These are phyloP conservation scores for Paraplagusia blochii DNA, from an alignment of 2,113 vertebrate species.

Conservation along the genomic window DNA sequence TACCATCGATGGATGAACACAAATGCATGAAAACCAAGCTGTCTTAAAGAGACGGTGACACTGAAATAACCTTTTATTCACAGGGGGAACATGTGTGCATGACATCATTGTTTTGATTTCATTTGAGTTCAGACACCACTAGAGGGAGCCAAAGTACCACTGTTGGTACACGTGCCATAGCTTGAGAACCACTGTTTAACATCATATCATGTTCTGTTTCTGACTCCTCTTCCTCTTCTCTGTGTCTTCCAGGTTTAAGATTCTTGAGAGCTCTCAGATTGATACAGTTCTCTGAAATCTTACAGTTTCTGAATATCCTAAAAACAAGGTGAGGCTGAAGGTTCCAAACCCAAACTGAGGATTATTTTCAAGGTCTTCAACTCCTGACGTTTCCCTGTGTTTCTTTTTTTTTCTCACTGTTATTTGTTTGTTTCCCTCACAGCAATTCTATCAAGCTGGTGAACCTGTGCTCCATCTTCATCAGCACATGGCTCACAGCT, in stretches of 20 bases:
- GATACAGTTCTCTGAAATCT: slow-evolving; percentile 99
- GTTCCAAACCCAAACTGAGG: neutral
- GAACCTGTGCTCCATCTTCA: slow-evolving; percentile 99
- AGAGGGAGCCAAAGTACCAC: too few species aligned
- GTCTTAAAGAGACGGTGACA: too few species aligned
- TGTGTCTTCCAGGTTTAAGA: slow-evolving; percentile 84
- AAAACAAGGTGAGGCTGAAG: slow-evolving; percentile 99
- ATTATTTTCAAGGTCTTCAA: neutral
- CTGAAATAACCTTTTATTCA: too few species aligned
- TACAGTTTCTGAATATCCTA: slow-evolving; percentile 99
- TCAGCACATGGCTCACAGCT: slow-evolving; percentile 99
- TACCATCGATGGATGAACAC: too few species aligned
- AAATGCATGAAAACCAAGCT: too few species aligned
- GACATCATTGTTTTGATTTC: too few species aligned
- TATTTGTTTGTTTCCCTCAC: slow-evolving; percentile 58
- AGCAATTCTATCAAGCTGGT: slow-evolving; percentile 99
- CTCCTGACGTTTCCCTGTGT: neutral
- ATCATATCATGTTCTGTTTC: neutral
- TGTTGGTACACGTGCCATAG: neutral
- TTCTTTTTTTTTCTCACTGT: neutral
- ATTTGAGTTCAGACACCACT: too few species aligned
- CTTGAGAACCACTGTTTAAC: slow-evolving; percentile 4
- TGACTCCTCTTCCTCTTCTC: slow-evolving; percentile 16
- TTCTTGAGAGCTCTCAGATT: slow-evolving; percentile 97
- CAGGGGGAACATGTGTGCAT: too few species aligned